These are phyloP conservation scores for Cotesia chilonis DNA, from an alignment of 1,140 invertebrate species.

Conservation along the genomic window DNA sequence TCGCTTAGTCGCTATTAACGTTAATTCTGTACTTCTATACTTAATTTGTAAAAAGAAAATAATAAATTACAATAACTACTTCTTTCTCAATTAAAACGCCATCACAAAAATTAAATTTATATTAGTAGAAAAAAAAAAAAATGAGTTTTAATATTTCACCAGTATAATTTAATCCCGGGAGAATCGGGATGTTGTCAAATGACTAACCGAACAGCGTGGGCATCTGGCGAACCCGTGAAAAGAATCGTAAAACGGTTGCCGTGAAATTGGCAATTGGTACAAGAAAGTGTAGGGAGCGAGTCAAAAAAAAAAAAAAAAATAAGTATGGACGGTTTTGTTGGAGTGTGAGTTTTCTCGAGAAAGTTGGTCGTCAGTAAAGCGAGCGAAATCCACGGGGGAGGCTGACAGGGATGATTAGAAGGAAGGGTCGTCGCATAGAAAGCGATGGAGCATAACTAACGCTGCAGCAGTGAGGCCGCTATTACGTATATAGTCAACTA, in stretches of 20 bases:
- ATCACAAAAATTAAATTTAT: too few species aligned
- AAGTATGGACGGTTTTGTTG: not conserved
- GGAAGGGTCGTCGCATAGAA: slow-evolving; percentile 10
- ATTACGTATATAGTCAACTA: not conserved
- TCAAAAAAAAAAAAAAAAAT: not conserved
- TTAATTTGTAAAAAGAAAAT: too few species aligned
- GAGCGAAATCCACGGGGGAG: slow-evolving; percentile 4
- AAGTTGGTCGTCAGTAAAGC: slow-evolving; percentile 4
- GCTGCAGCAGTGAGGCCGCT: slow-evolving; percentile 6
- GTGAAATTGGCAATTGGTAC: slow-evolving; percentile 17
- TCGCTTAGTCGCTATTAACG: too few species aligned
- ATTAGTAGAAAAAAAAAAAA: too few species aligned
- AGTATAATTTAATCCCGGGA: not conserved
- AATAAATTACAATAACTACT: too few species aligned
- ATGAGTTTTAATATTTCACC: too few species aligned
- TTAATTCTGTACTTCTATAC: too few species aligned
- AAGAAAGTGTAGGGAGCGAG: not conserved
- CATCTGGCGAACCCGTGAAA: slow-evolving; percentile 5
- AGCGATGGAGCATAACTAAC: slow-evolving; percentile 25
- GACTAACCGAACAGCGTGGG: slow-evolving; percentile 1
- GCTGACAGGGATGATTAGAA: slow-evolving; percentile 15
- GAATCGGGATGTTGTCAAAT: slow-evolving; percentile 18
- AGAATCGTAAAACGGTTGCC: slow-evolving; percentile 1
- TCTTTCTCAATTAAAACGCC: too few species aligned
- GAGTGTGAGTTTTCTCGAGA: slow-evolving; percentile 13